phyloP scores from a whole-genome alignment of 2,113 vertebrate species.

The Perca flavescens region DNA sequence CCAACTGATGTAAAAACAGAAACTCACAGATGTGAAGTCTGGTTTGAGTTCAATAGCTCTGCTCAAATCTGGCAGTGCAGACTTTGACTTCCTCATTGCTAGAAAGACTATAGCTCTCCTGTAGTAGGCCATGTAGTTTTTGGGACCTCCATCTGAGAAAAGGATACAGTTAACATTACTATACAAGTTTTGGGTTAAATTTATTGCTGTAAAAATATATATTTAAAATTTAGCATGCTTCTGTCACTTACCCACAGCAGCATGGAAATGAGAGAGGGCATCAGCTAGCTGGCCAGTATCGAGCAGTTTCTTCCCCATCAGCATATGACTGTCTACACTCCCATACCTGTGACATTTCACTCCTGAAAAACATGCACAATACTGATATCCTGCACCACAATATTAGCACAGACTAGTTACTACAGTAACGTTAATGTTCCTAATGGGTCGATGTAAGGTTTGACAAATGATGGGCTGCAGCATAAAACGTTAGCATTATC shows the following conservation, averaged over 20 bases:
- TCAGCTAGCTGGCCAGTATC: conserved; percentile 97
- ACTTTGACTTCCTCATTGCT: conserved; percentile 98
- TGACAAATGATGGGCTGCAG: background rate
- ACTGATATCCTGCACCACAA: background rate
- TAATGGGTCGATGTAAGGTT: no score
- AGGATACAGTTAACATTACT: background rate
- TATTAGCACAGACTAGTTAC: no score
- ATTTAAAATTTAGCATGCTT: background rate
- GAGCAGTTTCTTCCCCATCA: conserved; percentile 98
- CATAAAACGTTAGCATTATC: background rate
- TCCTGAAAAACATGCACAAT: conserved; percentile 82
- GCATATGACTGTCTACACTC: conserved; percentile 95
- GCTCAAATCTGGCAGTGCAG: conserved; percentile 96
- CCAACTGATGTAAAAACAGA: background rate
- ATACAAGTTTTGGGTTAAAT: background rate
- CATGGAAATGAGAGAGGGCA: conserved; percentile 96
- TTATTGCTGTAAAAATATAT: background rate
- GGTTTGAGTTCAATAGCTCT: conserved; percentile 97
- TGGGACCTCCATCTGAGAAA: conserved; percentile 91
- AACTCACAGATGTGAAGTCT: conserved; percentile 95
- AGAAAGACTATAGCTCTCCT: conserved; percentile 97
- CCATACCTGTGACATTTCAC: conserved; percentile 92
- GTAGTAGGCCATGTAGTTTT: conserved; percentile 97
- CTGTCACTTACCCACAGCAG: conserved; percentile 92
- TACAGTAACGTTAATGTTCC: background rate